Evolutionary conservation across 2,113 vertebrate species (phyloP), one percentile per base, ranked within the genome.

Genomic region (Phaethornis superciliosus): DNA sequence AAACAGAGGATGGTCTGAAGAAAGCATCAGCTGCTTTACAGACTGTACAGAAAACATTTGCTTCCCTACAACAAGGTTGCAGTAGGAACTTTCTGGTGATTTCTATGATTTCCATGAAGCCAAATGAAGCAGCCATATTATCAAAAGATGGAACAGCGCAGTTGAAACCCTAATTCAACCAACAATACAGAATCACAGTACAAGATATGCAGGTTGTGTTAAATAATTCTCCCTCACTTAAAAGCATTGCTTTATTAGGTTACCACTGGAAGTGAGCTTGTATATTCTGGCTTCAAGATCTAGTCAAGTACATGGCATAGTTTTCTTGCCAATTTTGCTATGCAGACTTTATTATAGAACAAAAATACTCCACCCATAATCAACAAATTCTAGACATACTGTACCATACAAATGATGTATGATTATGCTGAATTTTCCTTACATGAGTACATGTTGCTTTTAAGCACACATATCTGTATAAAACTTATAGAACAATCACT

Each of bases 201-300:
- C 59, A 60, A 32, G 68, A 81, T 68, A 60, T 13, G 81, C 70
- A 85, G 78, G 64, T 59, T 18, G 6, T 6, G 37, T 54, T 87
- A 88, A 90, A 64, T 35, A 58, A 59, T 49, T 44, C 62, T 95
- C 54, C 64, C 28, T 85, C 67, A 72, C 67, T 89, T 87, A 64
- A 94, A 95, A 87, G 89, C 67, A 94, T 81, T 85, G 88, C 95
- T 96, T 96, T 94, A 96, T 93, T 95, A 92, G 91, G 93, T 81
- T 94, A 93, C 74, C 65, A 64, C 65, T 71, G 80, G 81, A 92
- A 86, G 70, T 77, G 67, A 76, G 67, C 55, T 89, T 94, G 75
- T 47, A 62, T 59, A 17, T 58, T 82, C 84, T 63, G 78, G 89
- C 75, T 95, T 67, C 81, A 80, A 80, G 85, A 89, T 55, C 55